phyloP scores from a whole-genome alignment of 2,113 vertebrate species.

The Dryoscopus gambensis region DNA sequence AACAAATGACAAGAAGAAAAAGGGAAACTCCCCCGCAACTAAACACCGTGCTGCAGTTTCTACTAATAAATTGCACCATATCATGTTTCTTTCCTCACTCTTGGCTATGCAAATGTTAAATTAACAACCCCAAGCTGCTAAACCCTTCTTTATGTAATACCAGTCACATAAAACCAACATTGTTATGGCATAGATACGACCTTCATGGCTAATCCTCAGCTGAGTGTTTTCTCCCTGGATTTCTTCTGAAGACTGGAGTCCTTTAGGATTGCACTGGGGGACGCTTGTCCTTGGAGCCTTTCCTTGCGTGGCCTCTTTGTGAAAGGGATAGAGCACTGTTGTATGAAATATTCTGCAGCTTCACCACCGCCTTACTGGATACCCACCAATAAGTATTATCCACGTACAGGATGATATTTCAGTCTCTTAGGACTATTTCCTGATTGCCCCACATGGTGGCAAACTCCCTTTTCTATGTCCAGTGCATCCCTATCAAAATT shows the following conservation, averaged over 20 bases:
- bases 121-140: not conserved
- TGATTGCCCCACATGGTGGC: accelerated
- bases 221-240: not conserved
- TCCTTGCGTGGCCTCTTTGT: not conserved
- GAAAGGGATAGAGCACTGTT: not conserved
- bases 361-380: not conserved
- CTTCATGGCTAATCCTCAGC: not conserved
- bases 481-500: not conserved
- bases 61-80: not conserved
- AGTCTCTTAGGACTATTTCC: not conserved
- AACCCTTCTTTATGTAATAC: not conserved
- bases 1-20: not conserved
- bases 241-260: not conserved
- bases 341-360: not conserved
- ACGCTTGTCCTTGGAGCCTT: not conserved
- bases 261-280: not conserved
- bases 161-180: not conserved
- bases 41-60: not conserved
- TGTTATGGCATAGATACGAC: not conserved
- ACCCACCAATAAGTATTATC: not conserved
- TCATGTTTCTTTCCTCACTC: not conserved
- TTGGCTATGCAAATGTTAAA: not conserved
- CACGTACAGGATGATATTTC: not conserved
- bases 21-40: not conserved
- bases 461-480: not conserved